phyloP scores from a whole-genome alignment of 2,888 invertebrate species.

The Drosophila suboccidentalis region DNA sequence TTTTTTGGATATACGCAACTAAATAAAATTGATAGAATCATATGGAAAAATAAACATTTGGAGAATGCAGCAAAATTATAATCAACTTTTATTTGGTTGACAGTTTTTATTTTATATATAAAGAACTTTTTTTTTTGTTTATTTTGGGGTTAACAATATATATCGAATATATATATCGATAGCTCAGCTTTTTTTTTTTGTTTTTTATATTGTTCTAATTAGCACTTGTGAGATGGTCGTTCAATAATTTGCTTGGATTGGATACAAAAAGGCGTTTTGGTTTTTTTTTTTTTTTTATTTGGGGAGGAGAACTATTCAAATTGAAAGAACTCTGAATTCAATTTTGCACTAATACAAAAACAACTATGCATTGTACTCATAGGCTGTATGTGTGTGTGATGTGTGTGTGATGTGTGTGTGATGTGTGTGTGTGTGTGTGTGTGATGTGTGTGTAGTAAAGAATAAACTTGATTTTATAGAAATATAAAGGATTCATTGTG shows the following conservation, averaged over 20 bases:
- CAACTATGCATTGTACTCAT: constrained; percentile 48
- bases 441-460: constrained; percentile 8
- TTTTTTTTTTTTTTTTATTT: constrained; percentile 19
- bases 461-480: constrained; percentile 7
- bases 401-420: background rate
- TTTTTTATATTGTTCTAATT: constrained; percentile 68
- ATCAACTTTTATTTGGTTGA: constrained; percentile 19
- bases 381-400: constrained; percentile 17
- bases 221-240: constrained; percentile 86
- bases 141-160: constrained; percentile 25
- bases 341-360: constrained; percentile 46
- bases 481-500: constrained; percentile 4
- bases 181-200: constrained; percentile 28
- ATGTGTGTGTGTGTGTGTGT: constrained; percentile 4
- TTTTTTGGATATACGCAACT: constrained; percentile 14
- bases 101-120: constrained; percentile 27
- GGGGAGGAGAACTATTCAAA: constrained; percentile 46
- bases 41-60: constrained; percentile 32
- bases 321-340: constrained; percentile 45
- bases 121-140: constrained; percentile 23
- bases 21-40: constrained; percentile 24
- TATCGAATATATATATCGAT: constrained; percentile 47
- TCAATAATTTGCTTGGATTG: constrained; percentile 65
- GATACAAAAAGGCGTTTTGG: constrained; percentile 36
- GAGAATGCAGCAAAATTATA: constrained; percentile 62